phyloP scores from a whole-genome alignment of 2,113 vertebrate species.

The Telmatochromis brachygnathus region DNA sequence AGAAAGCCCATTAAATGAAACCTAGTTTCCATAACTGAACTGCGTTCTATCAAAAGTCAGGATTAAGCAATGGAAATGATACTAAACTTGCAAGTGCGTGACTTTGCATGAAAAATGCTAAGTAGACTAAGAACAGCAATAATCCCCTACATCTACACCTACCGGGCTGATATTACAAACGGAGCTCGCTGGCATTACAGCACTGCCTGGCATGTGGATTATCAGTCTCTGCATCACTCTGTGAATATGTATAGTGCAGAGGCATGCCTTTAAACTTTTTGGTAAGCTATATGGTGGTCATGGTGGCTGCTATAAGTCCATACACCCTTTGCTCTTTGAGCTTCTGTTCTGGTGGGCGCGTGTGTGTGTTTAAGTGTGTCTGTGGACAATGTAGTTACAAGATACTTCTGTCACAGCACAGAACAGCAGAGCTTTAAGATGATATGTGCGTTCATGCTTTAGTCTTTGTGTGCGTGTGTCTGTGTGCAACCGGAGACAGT shows the following conservation, averaged over 20 bases:
- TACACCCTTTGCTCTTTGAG: slow-evolving; percentile 48
- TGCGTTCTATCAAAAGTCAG: background rate
- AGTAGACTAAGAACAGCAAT: slow-evolving; percentile 25
- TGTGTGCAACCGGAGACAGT: slow-evolving; percentile 63
- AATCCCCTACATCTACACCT: slow-evolving; percentile 3
- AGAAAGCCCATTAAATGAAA: background rate
- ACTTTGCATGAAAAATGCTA: background rate
- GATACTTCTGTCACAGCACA: slow-evolving; percentile 33
- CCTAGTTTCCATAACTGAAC: background rate
- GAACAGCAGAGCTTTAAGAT: slow-evolving; percentile 48
- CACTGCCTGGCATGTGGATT: slow-evolving; percentile 28
- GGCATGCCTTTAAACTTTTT: slow-evolving; percentile 33
- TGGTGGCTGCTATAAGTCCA: slow-evolving; percentile 42
- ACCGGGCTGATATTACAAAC: slow-evolving; percentile 16
- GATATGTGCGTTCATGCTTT: slow-evolving; percentile 9
- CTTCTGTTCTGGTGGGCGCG: background rate
- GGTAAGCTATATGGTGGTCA: slow-evolving; percentile 51
- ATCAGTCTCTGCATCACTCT: slow-evolving; percentile 46
- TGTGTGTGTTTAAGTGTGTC: background rate
- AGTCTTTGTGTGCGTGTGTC: background rate
- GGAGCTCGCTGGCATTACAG: slow-evolving; percentile 11
- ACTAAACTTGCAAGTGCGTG: background rate
- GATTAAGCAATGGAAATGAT: background rate
- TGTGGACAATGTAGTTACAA: slow-evolving; percentile 52
- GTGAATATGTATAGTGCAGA: slow-evolving; percentile 34